These are phyloP conservation scores for Petroica traversi DNA, from an alignment of 2,113 vertebrate species.

Conservation along the genomic window DNA sequence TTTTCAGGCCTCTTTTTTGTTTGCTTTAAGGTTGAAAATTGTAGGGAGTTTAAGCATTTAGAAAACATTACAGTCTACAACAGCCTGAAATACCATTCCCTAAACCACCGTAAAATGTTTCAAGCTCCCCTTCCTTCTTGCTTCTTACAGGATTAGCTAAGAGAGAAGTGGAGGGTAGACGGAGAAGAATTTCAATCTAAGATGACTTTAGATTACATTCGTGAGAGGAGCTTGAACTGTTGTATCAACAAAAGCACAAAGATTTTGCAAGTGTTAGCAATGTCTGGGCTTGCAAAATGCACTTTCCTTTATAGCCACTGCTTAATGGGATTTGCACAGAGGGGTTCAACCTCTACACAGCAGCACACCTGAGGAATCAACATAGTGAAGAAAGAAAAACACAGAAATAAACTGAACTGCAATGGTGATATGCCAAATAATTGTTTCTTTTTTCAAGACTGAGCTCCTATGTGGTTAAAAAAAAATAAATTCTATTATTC, in stretches of 20 bases:
- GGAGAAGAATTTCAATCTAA: background rate
- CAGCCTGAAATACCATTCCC: background rate
- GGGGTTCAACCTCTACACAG: background rate
- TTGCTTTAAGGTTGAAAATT: background rate
- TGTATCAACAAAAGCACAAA: background rate
- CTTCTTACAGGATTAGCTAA: accelerated
- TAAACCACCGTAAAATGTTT: background rate
- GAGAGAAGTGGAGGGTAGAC: background rate
- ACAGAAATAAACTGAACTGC: background rate
- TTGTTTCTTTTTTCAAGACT: background rate
- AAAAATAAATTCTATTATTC: background rate
- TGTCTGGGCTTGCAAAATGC: background rate
- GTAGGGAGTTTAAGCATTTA: background rate
- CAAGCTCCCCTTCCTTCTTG: background rate
- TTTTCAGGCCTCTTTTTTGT: background rate
- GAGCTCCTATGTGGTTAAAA: background rate
- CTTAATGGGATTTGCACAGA: background rate
- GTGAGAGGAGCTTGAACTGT: background rate
- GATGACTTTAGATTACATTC: background rate
- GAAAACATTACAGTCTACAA: background rate
- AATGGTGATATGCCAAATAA: background rate
- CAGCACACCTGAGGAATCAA: background rate
- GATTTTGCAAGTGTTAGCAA: background rate
- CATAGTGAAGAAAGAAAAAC: background rate
- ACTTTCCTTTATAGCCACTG: background rate